These are phyloP conservation scores for Emydoidea blandingii DNA, from an alignment of 2,797 vertebrate species.

Conservation along the genomic window DNA sequence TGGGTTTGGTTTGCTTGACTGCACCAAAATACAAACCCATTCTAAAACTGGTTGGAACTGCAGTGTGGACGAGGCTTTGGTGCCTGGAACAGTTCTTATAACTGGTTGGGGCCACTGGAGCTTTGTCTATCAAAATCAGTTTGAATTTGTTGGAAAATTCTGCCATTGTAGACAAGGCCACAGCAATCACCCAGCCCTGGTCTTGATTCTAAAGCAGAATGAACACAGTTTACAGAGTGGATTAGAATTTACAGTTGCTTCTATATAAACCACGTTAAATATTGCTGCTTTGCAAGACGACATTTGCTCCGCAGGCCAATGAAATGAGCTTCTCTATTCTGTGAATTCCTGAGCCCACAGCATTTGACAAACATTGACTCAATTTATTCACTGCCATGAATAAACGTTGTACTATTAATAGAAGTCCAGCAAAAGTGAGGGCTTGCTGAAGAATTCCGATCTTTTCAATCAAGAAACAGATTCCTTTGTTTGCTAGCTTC, in stretches of 20 bases:
- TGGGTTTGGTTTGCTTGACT: background rate
- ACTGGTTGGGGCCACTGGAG: background rate
- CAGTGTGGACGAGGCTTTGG: background rate
- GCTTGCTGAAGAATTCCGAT: constrained; percentile 70
- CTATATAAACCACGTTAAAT: background rate
- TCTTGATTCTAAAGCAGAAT: background rate
- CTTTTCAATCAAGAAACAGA: constrained; percentile 57
- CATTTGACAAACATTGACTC: constrained; percentile 32
- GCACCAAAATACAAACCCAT: background rate
- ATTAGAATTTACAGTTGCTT: background rate
- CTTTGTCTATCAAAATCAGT: background rate
- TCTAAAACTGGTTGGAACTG: background rate
- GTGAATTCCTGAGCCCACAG: constrained; percentile 8
- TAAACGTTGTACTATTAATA: constrained; percentile 64
- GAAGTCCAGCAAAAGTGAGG: constrained; percentile 52
- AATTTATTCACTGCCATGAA: constrained; percentile 58
- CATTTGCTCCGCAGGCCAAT: background rate
- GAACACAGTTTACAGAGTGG: background rate
- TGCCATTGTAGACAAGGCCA: background rate
- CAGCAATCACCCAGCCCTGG: background rate
- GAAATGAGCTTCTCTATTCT: background rate
- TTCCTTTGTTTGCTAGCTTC: constrained; percentile 73
- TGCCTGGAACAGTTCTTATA: background rate
- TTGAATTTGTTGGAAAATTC: background rate
- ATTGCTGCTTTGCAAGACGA: constrained; percentile 20